phyloP scores from a whole-genome alignment of 1,140 invertebrate species.

The Tetragonula clypearis region DNA sequence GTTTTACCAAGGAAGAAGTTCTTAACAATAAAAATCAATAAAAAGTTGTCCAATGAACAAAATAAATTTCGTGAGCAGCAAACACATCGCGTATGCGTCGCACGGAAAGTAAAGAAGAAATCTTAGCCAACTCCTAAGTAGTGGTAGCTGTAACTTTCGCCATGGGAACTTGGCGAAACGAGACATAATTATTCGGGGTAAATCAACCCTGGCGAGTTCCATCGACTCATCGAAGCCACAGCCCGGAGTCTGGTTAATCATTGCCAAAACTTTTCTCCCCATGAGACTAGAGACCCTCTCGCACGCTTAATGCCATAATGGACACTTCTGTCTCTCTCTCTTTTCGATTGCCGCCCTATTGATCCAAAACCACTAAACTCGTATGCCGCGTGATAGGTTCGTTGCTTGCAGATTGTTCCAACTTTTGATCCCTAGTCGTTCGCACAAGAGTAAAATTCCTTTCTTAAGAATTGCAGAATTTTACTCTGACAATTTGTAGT shows the following conservation, averaged over 20 bases:
- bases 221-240: slow-evolving; percentile 52
- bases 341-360: slow-evolving; percentile 55
- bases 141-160: slow-evolving; percentile 9
- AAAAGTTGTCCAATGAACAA: neutral
- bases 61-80: neutral
- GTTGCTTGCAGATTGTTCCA: slow-evolving; percentile 1
- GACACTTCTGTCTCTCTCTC: slow-evolving; percentile 63
- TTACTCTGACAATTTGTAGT: neutral
- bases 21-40: neutral
- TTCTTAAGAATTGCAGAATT: neutral
- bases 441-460: no score
- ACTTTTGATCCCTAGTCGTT: neutral
- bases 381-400: neutral
- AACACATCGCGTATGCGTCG: neutral
- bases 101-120: neutral
- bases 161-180: slow-evolving; percentile 1
- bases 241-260: slow-evolving; percentile 73
- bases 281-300: slow-evolving; percentile 65
- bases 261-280: slow-evolving; percentile 76
- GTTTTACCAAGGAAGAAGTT: neutral
- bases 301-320: slow-evolving; percentile 73
- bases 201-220: slow-evolving; percentile 49
- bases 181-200: slow-evolving; percentile 54
- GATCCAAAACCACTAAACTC: slow-evolving; percentile 44
- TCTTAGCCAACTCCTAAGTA: neutral